Conservation (phyloP, 2,888 invertebrate genomes). For the Erebia palarica region DNA sequence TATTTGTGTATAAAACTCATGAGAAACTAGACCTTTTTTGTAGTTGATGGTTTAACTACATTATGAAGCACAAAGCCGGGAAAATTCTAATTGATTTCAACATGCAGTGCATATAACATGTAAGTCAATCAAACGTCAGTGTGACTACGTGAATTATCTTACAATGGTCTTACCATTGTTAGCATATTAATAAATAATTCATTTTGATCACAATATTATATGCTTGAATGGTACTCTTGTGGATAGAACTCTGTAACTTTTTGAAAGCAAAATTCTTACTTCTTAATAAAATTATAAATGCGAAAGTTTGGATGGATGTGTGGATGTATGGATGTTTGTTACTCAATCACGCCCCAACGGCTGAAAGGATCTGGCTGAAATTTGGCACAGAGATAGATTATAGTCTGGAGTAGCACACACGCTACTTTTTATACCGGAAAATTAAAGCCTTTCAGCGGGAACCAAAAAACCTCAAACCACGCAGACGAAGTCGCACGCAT, state of each 20-base stretch:
- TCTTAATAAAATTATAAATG: too few species aligned
- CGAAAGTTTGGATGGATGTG: too few species aligned
- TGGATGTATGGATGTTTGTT: too few species aligned
- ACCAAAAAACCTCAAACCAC: too few species aligned
- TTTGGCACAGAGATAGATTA: too few species aligned
- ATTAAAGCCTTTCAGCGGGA: too few species aligned
- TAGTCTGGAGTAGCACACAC: too few species aligned
- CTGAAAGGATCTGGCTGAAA: too few species aligned
- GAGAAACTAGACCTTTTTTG: neutral
- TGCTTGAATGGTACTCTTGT: neutral
- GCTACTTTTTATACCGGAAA: too few species aligned
- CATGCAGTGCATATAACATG: constrained; percentile 6
- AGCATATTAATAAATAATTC: constrained; percentile 39
- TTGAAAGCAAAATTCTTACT: neutral
- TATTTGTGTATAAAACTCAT: neutral
- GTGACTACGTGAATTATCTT: constrained; percentile 47
- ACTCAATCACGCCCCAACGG: too few species aligned
- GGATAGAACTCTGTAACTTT: neutral
- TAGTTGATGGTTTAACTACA: neutral
- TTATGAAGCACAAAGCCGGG: neutral
- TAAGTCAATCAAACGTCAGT: constrained; percentile 40
- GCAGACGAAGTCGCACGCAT: too few species aligned
- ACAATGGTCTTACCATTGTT: constrained; percentile 44
- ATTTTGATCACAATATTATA: constrained; percentile 15
- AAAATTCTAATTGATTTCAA: constrained; percentile 19